A percentile compares a stretch with the other conserved stretches of the same genome.
Conservation (phyloP, 2,888 invertebrate species). For the Apamea monoglypha region DNA sequence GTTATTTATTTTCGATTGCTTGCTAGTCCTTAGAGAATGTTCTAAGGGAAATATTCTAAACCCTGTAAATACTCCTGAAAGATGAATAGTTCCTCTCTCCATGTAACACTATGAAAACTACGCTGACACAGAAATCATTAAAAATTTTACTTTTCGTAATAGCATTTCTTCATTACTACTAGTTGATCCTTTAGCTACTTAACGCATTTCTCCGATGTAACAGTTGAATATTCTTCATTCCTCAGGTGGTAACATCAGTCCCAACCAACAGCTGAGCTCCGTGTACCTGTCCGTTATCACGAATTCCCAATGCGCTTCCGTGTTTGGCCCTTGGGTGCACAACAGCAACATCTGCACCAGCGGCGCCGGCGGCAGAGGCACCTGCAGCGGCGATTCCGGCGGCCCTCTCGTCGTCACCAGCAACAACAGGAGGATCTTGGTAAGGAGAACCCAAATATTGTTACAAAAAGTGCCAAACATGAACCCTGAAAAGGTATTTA, state of each 20-base stretch:
- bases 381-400: constrained; percentile 77
- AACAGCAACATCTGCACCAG: constrained; percentile 77
- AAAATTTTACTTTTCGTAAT: too few species aligned
- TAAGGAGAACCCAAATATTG: constrained; percentile 22
- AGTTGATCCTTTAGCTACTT: too few species aligned
- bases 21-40: too few species aligned
- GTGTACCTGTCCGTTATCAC: constrained; percentile 75
- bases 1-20: too few species aligned
- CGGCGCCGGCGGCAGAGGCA: constrained; percentile 73
- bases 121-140: too few species aligned
- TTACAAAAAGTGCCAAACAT: neutral
- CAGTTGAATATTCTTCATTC: too few species aligned
- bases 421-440: constrained; percentile 59
- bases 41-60: too few species aligned
- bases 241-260: constrained; percentile 71
- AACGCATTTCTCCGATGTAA: too few species aligned
- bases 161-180: too few species aligned
- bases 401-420: constrained; percentile 68
- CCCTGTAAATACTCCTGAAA: too few species aligned
- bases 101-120: too few species aligned
- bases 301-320: constrained; percentile 69
- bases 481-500: neutral
- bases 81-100: too few species aligned
- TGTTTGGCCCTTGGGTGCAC: constrained; percentile 68
- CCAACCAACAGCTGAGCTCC: constrained; percentile 72